Base-by-base conservation (phyloP, 2,797 vertebrate species). In the Brachyalestes nurse region DNA sequence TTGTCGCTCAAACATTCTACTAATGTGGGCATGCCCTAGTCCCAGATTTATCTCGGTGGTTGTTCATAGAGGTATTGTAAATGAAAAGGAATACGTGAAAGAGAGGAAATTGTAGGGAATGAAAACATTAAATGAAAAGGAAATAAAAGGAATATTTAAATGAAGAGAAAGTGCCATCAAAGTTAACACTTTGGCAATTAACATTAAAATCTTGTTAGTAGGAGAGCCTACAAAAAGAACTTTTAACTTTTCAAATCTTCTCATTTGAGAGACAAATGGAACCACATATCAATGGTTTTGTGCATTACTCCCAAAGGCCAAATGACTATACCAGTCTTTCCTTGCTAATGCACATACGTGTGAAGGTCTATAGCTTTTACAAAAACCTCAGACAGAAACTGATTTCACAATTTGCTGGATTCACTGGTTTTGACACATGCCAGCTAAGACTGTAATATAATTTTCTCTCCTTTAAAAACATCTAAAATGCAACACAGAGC, bases 161-260 rank as follows among this genome's bases (percentile, higher is more conserved):
- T n/a, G 53, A 72, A 58, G 23, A 34, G 28, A 83, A 71, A 78
- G 82, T 88, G 73, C 78, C 34, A 38, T 4, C 4, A 10, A 86
- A 83, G 82, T 79, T 65, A 85, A 83, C 81, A 79, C 79, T 19
- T 62, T 14, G 5, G 51, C n/a, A n/a, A 55, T 72, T 79, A 64
- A 14, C 64, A 23, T 47, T 47, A 57, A 69, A 57, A 14, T 71
- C 17, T 28, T 9, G 6, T 10, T 42, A 14, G 34, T 38, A 51
- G 14, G 9, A 53, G 38, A 61, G 8, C 57, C 57, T 60, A 12
- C 2, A 23, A 66, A 25, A 42, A 49, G 6, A 47, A 69, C 12
- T 3, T 25, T 49, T 49, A 6, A 47, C 8, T 47, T 47, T 47
- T 47, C 14, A 49, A 69, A 16, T 47, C 65, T 69, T 9, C 9